Conservation (phyloP, 2,113 vertebrate genomes). For the Cebidichthys violaceus region DNA sequence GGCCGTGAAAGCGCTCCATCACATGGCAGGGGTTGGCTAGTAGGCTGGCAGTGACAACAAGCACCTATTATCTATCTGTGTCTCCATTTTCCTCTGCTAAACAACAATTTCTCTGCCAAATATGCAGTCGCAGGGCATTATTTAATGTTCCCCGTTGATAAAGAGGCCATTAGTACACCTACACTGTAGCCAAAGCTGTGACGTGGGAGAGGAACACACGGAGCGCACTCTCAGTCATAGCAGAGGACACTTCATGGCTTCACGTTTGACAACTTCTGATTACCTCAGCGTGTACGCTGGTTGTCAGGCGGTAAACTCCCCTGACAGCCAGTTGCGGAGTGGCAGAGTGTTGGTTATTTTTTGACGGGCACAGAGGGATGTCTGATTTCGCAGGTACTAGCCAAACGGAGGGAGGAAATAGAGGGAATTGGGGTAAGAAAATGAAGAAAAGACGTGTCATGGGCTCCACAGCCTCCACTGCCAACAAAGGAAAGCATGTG, state of each 20-base stretch:
- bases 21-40: constrained; percentile 19
- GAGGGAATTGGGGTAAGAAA: constrained; percentile 31
- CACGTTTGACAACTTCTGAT: constrained; percentile 77
- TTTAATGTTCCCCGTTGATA: constrained; percentile 60
- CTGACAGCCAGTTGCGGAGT: constrained; percentile 46
- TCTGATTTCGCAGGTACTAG: constrained; percentile 69
- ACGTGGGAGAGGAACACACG: constrained; percentile 18
- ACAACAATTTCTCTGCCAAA: constrained; percentile 59
- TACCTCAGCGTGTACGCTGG: constrained; percentile 56
- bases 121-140: constrained; percentile 44
- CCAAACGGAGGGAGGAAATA: constrained; percentile 45
- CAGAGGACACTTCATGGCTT: constrained; percentile 67
- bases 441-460: constrained; percentile 39
- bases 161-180: constrained; percentile 64
- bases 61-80: constrained; percentile 43
- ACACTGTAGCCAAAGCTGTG: constrained; percentile 26
- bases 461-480: constrained; percentile 31
- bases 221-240: constrained; percentile 20
- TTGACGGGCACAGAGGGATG: constrained; percentile 62
- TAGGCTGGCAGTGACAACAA: constrained; percentile 33
- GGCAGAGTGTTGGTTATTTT: constrained; percentile 66
- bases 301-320: constrained; percentile 61
- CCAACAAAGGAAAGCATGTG: constrained; percentile 54
- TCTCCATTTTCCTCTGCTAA: constrained; percentile 63
- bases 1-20: constrained; percentile 59